Percentiles rank a stretch among this genome's conserved stretches.
Evolutionary conservation across 1,140 invertebrate genomes (phyloP).

Genomic region (Reticulitermes speratus): DNA sequence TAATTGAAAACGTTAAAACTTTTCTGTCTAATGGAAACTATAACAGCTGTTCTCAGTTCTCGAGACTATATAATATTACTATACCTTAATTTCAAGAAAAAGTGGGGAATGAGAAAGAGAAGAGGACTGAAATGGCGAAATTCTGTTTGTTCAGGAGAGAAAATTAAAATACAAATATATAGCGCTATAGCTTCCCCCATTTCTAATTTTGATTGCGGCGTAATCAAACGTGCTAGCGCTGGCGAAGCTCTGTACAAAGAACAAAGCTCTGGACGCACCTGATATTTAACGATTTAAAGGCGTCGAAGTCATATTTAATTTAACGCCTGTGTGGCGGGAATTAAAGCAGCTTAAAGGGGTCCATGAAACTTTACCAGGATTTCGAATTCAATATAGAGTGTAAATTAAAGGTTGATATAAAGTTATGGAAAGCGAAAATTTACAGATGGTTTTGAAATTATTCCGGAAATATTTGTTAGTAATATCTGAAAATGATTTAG

Average conservation of each 20-base stretch:
- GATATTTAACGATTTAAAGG: not conserved
- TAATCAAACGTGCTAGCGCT: not conserved
- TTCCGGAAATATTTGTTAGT: too few relatives aligned
- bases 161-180: not conserved
- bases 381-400: too few relatives aligned
- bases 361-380: too few relatives aligned
- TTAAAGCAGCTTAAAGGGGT: too few relatives aligned
- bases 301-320: not conserved
- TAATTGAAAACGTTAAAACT: constrained; percentile 27
- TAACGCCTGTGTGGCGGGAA: not conserved
- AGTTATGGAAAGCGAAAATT: too few relatives aligned
- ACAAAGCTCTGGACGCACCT: not conserved
- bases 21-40: constrained; percentile 10
- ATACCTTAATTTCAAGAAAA: not conserved
- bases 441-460: too few relatives aligned
- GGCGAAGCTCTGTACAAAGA: not conserved
- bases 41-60: not conserved
- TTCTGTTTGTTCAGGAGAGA: not conserved
- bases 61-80: not conserved
- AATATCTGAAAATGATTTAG: too few relatives aligned
- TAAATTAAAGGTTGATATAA: too few relatives aligned
- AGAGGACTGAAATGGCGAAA: not conserved
- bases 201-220: not conserved
- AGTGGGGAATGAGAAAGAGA: not conserved
- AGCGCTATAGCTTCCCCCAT: not conserved